These are phyloP conservation scores for Hermetia illucens DNA, from an alignment of 1,140 invertebrate species.

Conservation along the genomic window DNA sequence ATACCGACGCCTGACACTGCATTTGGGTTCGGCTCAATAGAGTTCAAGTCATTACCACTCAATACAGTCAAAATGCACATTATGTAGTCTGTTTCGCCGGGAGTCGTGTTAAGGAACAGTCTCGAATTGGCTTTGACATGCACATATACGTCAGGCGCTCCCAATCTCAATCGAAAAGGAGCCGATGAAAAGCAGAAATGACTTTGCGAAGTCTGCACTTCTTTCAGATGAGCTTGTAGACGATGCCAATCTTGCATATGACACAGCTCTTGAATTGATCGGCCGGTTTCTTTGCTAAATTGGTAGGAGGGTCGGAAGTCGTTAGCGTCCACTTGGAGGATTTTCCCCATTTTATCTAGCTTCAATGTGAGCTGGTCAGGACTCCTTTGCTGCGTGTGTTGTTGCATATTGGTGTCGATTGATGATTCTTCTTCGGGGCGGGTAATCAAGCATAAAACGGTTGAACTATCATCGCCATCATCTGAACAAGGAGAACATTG, in stretches of 20 bases:
- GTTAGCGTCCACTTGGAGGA: conserved; percentile 62
- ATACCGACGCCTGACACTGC: conserved; percentile 7
- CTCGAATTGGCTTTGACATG: conserved; percentile 80
- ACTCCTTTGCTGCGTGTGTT: conserved; percentile 35
- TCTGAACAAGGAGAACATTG: conserved; percentile 52
- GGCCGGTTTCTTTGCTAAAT: conserved; percentile 45
- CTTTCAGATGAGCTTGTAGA: conserved; percentile 57
- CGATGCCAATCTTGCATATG: conserved; percentile 58
- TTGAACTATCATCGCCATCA: conserved; percentile 44
- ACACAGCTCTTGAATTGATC: conserved; percentile 52
- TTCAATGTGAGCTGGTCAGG: conserved; percentile 86
- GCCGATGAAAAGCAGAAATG: conserved; percentile 39
- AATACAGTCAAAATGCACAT: conserved; percentile 80
- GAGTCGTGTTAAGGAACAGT: conserved; percentile 57
- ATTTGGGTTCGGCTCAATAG: conserved; percentile 33
- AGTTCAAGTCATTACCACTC: conserved; percentile 44
- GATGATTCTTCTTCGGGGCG: conserved; percentile 63
- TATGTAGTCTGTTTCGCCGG: conserved; percentile 67
- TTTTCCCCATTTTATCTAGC: conserved; percentile 71
- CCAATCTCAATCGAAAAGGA: conserved; percentile 63
- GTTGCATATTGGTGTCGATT: conserved; percentile 41
- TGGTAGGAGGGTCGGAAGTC: conserved; percentile 47
- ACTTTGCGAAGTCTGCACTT: conserved; percentile 45
- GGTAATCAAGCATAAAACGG: conserved; percentile 58
- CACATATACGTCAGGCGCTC: conserved; percentile 56